Evolutionary conservation across 2,888 invertebrate genomes (phyloP).

Genomic region (Cephalotes varians): DNA sequence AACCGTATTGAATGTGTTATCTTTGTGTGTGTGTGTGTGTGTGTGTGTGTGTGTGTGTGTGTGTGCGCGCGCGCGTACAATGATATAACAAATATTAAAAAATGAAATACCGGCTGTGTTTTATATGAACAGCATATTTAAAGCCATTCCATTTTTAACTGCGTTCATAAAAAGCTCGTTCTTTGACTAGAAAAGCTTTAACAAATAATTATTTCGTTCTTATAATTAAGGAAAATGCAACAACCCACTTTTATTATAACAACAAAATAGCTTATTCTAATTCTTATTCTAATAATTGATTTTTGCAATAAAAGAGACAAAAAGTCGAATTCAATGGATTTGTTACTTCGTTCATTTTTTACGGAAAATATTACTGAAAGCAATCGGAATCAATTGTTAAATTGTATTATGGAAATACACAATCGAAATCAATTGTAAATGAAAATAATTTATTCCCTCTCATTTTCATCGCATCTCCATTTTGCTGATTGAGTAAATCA

Average conservation of each 20-base stretch:
- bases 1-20: background rate
- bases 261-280: background rate
- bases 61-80: too few species aligned
- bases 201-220: constrained; percentile 7
- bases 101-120: background rate
- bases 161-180: background rate
- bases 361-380: constrained; percentile 7
- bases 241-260: background rate
- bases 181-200: background rate
- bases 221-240: background rate
- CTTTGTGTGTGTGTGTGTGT: too few species aligned
- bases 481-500: background rate
- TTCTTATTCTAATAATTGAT: too few species aligned
- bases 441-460: constrained; percentile 1
- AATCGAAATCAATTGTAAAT: constrained; percentile 9
- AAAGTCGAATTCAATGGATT: background rate
- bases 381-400: background rate
- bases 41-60: too few species aligned
- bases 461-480: background rate
- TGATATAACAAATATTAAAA: background rate
- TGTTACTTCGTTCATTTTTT: background rate
- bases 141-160: background rate
- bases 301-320: background rate
- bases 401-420: background rate
- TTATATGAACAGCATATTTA: background rate